Evolutionary conservation across 2,797 vertebrate genomes (phyloP), one percentile per base, ranked within the genome.

Genomic region (Sebastes itinus): DNA sequence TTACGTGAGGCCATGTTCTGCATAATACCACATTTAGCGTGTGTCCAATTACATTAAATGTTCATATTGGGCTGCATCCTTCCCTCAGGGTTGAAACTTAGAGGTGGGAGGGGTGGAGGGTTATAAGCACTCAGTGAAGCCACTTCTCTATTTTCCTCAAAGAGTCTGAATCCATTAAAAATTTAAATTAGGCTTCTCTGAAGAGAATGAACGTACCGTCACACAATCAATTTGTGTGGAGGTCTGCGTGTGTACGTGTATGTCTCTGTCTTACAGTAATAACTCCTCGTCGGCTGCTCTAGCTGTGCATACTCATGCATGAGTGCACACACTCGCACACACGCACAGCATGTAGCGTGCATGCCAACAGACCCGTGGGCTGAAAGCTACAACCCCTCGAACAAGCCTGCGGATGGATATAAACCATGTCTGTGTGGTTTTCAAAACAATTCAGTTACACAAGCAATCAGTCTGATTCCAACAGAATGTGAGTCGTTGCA

Each of bases 161-260:
- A 89, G 78, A 83, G 77, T 86, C 82, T 75, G 81, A 92, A 91
- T 76, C 69, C 85, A 92, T 92, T 91, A 89, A 89, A 91, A 90
- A 85, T 94, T 93, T 77, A 91, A 94, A 94, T 92, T 79, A 91
- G 86, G 81, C 81, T 73, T 85, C 77, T 88, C 67, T 80, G 74
- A 81, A 83, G 86, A 93, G 87, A 92, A 87, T 87, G 71, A 83
- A 82, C 78, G 72, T 87, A 77, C 71, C 83, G 78, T 28, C 66
- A 71, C 79, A 87, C 78, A 90, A 83, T 78, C 76, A 72, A 81
- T 84, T 80, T 83, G 66, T 81, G 61, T 66, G 75, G 58, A 60
- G 25, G 72, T 27, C 25, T 63, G 55, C 4, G 18, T 63, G 30
- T 46, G 55, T 18, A 54, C 18, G n/a, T 55, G 62, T 30, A n/a